Conservation (phyloP, 92 coral and sea anemone species). For the Muricea muricata region DNA sequence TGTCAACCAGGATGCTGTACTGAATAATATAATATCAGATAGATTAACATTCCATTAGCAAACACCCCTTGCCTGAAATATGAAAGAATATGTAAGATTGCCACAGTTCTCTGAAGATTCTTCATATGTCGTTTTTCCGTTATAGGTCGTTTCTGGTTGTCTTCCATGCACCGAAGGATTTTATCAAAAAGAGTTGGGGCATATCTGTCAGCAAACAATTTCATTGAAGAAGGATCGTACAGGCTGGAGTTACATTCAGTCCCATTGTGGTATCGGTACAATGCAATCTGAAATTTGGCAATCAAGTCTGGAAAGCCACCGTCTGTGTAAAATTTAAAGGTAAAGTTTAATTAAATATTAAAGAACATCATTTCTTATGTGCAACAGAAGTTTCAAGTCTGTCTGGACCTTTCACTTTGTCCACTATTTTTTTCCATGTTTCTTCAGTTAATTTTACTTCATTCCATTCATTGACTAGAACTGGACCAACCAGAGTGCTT, state of each 20-base stretch:
- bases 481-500: constrained; percentile 16
- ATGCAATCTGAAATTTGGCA: constrained; percentile 38
- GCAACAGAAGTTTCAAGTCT: not conserved
- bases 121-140: constrained; percentile 40
- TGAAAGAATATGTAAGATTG: constrained; percentile 63
- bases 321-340: constrained; percentile 16
- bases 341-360: not conserved
- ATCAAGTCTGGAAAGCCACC: constrained; percentile 39
- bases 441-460: constrained; percentile 1
- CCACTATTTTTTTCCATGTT: constrained; percentile 34
- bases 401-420: not conserved
- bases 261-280: constrained; percentile 26
- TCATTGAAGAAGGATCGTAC: constrained; percentile 55
- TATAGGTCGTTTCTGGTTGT: constrained; percentile 46
- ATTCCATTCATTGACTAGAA: constrained; percentile 8
- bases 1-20: too few species aligned
- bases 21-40: too few species aligned
- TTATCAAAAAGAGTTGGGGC: constrained; percentile 71
- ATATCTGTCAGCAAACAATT: constrained; percentile 57
- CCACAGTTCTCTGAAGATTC: constrained; percentile 67
- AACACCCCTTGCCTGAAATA: constrained; percentile 59
- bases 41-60: not conserved
- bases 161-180: constrained; percentile 51
- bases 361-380: too few species aligned
- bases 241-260: constrained; percentile 20